These are phyloP conservation scores for Otocyon megalotis DNA, from an alignment of 2,113 vertebrate species.

Conservation along the genomic window DNA sequence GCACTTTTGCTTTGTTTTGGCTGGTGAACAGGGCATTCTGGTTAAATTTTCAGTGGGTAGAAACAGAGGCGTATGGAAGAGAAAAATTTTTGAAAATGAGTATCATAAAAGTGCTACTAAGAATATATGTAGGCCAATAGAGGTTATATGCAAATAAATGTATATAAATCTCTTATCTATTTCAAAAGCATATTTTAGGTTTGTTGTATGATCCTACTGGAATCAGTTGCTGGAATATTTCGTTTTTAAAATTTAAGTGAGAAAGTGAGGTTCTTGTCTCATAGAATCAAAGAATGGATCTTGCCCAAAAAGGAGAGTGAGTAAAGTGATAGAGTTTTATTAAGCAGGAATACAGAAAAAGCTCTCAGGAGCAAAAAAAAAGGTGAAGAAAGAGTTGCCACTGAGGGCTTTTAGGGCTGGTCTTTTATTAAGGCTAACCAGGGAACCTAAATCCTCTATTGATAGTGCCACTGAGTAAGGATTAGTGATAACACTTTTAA, in stretches of 20 bases:
- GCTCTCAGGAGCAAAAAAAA: not conserved
- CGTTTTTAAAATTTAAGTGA: not conserved
- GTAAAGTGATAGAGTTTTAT: not conserved
- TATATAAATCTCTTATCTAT: not conserved
- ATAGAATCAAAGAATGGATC: not conserved
- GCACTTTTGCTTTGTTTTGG: not conserved
- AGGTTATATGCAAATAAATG: not conserved
- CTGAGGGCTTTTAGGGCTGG: not conserved
- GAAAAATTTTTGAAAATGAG: not conserved
- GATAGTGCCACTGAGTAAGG: not conserved
- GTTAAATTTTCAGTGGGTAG: not conserved
- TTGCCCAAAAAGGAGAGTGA: not conserved
- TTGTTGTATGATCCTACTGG: not conserved
- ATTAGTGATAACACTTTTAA: not conserved
- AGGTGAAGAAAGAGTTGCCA: not conserved
- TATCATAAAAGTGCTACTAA: not conserved
- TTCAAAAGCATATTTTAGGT: not conserved
- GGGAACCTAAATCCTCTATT: not conserved
- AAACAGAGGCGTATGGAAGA: not conserved
- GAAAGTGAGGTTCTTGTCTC: not conserved
- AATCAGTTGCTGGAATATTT: not conserved
- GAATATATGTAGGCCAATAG: not conserved
- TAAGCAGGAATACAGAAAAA: not conserved
- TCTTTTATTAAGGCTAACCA: not conserved
- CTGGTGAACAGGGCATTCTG: not conserved